Base-by-base conservation (phyloP, 2,113 vertebrate genomes). In the Panurus biarmicus region DNA sequence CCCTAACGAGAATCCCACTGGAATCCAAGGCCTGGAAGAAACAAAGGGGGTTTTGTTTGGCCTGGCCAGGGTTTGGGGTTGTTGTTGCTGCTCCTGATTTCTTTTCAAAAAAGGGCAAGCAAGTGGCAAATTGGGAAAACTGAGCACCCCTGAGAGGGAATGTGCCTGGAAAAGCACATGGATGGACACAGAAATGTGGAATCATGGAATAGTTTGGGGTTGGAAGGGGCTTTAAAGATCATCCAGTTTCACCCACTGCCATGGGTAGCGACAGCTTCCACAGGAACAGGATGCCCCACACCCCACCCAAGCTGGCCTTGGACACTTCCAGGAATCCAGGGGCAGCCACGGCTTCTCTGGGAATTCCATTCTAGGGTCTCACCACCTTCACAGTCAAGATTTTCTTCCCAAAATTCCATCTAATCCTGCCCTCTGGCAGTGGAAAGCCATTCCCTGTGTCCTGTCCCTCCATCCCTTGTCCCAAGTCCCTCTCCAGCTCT, bases 241-340 rank as follows among this genome's bases (percentile, higher is more conserved):
- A 44, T 5, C 19, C 2, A 17, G 2, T 69, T 9, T 13, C 33
- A 48, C 1, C 3, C 19, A 9, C 4, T 38, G 26, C 20, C 0
- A 5, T 5, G 2, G 6, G 19, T 14, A 75, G 25, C 42, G 26
- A 53, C 31, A 69, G 3, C 19, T 81, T 10, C 50, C 15, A 33
- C 28, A 0, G 3, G 0, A 3, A 1, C 51, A 75, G 5, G 5
- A 0, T 54, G 22, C 22, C 70, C 45, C 65, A 29, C 75, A 4
- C 31, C 13, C 3, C 0, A 0, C 22, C 33, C 57, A 77, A 1
- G 4, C 26, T 42, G 17, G 3, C 1, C 26, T 13, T 1, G 31
- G 4, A 62, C 14, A 15, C n/a, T 42, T 31, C 58, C 29, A 42
- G 58, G 36, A 22, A 42, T n/a, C 40, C 40, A 42, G 4, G 3